These are phyloP conservation scores for Podargus strigoides DNA, from an alignment of 2,797 vertebrate genomes.

Conservation along the genomic window DNA sequence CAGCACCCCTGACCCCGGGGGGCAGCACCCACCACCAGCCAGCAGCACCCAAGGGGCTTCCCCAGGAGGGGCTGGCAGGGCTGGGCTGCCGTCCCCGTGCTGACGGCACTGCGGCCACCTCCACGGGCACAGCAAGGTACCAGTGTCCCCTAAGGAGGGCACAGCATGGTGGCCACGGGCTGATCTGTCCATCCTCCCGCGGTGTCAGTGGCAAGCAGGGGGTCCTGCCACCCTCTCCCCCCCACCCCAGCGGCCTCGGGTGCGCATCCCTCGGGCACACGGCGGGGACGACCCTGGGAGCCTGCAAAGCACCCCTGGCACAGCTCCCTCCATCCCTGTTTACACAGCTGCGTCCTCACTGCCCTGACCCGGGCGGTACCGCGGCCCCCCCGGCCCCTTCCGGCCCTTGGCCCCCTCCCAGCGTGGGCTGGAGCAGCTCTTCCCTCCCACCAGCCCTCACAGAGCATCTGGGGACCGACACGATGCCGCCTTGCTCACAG, in stretches of 20 bases:
- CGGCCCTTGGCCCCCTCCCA: neutral
- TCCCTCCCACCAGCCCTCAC: neutral
- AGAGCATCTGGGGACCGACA: neutral
- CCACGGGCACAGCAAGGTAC: neutral
- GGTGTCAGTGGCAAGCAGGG: neutral
- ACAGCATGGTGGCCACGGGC: rapidly evolving
- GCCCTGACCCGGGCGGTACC: neutral
- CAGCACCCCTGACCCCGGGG: rapidly evolving
- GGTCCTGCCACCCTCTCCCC: too few relatives aligned
- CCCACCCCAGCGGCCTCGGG: neutral
- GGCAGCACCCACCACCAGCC: too few relatives aligned
- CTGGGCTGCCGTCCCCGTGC: too few relatives aligned
- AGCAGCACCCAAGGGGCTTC: neutral
- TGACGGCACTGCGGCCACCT: rapidly evolving
- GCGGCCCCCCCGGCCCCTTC: neutral
- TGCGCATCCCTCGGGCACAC: neutral
- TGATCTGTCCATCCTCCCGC: rapidly evolving
- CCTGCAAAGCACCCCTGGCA: neutral
- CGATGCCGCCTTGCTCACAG: neutral
- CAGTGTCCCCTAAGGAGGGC: neutral
- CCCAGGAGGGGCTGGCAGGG: neutral
- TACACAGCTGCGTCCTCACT: conserved; percentile 33
- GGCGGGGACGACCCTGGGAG: neutral
- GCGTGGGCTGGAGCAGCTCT: neutral
- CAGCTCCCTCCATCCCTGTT: conserved; percentile 5